These are phyloP conservation scores for Uria aalge DNA, from an alignment of 2,113 vertebrate genomes.

Conservation along the genomic window DNA sequence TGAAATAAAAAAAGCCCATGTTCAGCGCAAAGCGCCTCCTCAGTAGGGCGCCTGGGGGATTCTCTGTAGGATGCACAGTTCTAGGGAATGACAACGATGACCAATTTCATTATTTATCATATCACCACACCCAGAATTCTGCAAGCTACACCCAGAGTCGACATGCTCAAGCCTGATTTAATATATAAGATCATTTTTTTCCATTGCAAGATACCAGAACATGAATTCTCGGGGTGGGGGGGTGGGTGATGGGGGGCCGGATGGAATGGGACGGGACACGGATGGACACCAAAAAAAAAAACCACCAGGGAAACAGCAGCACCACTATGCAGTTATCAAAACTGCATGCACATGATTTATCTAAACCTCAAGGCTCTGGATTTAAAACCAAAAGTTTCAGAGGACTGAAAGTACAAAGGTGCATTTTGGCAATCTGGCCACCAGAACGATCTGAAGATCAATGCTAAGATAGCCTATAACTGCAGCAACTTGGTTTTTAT, in stretches of 20 bases:
- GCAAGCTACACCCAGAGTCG: not conserved
- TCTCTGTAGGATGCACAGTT: not conserved
- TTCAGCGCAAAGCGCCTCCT: fast-evolving
- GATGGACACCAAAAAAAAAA: not conserved
- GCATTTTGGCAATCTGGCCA: not conserved
- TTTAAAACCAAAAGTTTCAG: not conserved
- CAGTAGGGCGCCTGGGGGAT: too few relatives aligned
- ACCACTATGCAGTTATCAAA: not conserved
- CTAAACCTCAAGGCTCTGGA: not conserved
- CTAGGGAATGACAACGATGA: not conserved
- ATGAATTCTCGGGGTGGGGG: not conserved
- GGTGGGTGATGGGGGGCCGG: too few relatives aligned
- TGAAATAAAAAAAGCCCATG: not conserved
- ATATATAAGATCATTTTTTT: fast-evolving
- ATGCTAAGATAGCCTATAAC: not conserved
- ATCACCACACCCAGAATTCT: not conserved
- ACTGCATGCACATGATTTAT: not conserved
- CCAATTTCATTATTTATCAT: not conserved
- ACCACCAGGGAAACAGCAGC: not conserved
- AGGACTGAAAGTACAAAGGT: not conserved
- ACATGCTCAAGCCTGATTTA: not conserved
- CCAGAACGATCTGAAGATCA: not conserved
- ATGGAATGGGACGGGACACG: not conserved
- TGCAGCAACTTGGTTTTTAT: not conserved
- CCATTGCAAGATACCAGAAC: not conserved